Evolutionary conservation across 2,113 vertebrate genomes (phyloP).

Genomic region (Todiramphus chloris): DNA sequence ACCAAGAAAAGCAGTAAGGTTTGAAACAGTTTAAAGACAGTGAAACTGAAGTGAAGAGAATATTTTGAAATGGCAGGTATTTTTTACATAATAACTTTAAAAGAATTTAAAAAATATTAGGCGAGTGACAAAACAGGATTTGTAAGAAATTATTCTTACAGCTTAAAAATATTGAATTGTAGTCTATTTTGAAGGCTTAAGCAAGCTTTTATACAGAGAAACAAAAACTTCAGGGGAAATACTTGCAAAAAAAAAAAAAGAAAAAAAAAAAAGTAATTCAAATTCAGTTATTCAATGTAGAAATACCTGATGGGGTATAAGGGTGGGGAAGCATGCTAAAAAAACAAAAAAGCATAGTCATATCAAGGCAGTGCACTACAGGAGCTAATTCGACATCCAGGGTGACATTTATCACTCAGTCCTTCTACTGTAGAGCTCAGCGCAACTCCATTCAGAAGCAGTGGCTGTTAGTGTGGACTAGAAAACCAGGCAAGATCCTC

Average conservation of each 20-base stretch:
- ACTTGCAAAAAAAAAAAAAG: not conserved
- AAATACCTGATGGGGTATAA: not conserved
- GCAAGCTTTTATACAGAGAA: not conserved
- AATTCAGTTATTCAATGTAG: rapidly evolving
- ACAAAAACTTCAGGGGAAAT: not conserved
- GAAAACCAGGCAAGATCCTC: not conserved
- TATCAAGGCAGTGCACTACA: not conserved
- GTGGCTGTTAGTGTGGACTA: not conserved
- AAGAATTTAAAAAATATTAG: not conserved
- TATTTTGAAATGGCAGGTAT: not conserved
- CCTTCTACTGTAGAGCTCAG: not conserved
- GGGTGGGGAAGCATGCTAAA: not conserved
- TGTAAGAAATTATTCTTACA: not conserved
- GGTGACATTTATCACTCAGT: not conserved
- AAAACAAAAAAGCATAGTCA: not conserved
- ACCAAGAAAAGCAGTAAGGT: not conserved
- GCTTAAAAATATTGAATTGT: not conserved
- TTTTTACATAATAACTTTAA: not conserved
- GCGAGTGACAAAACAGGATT: not conserved
- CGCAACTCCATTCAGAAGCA: not conserved
- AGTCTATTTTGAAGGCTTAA: not conserved
- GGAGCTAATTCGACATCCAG: not conserved
- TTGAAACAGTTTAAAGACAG: not conserved
- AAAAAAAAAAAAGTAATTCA: not conserved
- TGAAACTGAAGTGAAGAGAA: not conserved